Percentiles rank a stretch among this genome's conserved stretches.
phyloP scores from a whole-genome alignment of 2,797 vertebrate species.

The Micromesistius poutassou region DNA sequence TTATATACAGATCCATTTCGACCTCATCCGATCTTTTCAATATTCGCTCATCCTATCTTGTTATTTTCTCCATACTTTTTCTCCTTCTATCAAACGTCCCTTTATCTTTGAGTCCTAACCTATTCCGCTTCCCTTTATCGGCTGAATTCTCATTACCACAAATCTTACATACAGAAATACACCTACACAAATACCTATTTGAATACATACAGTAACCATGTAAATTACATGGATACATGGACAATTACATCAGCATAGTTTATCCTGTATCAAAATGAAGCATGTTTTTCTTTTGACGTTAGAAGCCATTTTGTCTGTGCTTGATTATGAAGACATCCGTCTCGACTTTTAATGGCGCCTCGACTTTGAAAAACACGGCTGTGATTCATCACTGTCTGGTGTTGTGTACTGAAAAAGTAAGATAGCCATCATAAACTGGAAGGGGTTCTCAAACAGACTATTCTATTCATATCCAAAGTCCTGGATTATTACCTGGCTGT shows the following conservation, averaged over 20 bases:
- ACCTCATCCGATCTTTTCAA: neutral
- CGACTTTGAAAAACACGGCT: neutral
- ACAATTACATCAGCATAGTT: neutral
- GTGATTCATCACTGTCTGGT: neutral
- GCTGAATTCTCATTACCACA: neutral
- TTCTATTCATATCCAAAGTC: neutral
- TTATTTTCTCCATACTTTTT: neutral
- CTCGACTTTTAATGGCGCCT: neutral
- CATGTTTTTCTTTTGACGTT: too few relatives aligned
- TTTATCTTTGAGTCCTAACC: neutral
- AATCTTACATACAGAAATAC: too few relatives aligned
- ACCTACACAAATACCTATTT: neutral
- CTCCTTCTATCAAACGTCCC: neutral
- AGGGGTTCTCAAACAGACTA: neutral
- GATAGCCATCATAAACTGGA: neutral
- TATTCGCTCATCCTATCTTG: neutral
- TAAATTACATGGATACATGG: neutral
- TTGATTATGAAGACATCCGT: neutral
- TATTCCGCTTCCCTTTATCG: neutral
- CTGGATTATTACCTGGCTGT: neutral
- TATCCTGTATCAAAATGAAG: neutral
- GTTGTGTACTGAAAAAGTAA: neutral
- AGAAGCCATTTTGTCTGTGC: neutral
- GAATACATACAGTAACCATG: neutral
- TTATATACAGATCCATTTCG: neutral